These are phyloP conservation scores for Rana temporaria DNA, from an alignment of 2,113 vertebrate genomes.

Conservation along the genomic window DNA sequence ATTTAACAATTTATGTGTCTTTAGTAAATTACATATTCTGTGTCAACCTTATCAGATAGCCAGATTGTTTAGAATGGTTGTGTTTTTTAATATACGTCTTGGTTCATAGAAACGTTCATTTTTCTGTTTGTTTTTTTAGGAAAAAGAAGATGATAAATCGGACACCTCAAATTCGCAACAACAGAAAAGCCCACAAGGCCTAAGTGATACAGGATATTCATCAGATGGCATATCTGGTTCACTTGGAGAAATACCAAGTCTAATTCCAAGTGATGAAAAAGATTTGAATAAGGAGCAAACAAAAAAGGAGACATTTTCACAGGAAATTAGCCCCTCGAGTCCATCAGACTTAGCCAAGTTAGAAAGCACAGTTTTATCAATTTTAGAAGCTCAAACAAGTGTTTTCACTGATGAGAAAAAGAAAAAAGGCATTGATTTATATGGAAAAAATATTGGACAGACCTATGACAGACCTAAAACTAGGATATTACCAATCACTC, in stretches of 20 bases:
- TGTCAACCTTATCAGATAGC: too few relatives aligned
- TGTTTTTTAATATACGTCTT: neutral
- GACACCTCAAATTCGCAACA: conserved; percentile 79
- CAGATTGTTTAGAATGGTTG: too few relatives aligned
- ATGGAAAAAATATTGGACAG: conserved; percentile 63
- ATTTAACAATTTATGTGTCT: too few relatives aligned
- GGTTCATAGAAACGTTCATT: neutral
- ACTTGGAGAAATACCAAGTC: conserved; percentile 81
- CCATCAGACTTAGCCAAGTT: conserved; percentile 91
- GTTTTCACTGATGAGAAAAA: conserved; percentile 70
- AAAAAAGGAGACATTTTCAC: conserved; percentile 74
- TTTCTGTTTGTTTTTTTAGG: conserved; percentile 73
- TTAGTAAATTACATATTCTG: too few relatives aligned
- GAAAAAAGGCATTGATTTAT: conserved; percentile 66
- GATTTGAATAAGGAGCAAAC: conserved; percentile 75
- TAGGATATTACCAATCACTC: conserved; percentile 73
- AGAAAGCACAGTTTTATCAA: conserved; percentile 92
- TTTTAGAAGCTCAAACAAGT: conserved; percentile 87
- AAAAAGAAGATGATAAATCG: conserved; percentile 83
- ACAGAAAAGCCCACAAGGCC: conserved; percentile 82
- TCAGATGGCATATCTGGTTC: conserved; percentile 84
- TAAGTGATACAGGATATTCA: conserved; percentile 85
- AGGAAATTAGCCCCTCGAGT: conserved; percentile 85
- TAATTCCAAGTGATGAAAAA: conserved; percentile 77
- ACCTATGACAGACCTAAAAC: conserved; percentile 76